A percentile compares a stretch with the other conserved stretches of the same genome.
Evolutionary conservation across 1,140 invertebrate species (phyloP).

Genomic region (Harpegnathos saltator): DNA sequence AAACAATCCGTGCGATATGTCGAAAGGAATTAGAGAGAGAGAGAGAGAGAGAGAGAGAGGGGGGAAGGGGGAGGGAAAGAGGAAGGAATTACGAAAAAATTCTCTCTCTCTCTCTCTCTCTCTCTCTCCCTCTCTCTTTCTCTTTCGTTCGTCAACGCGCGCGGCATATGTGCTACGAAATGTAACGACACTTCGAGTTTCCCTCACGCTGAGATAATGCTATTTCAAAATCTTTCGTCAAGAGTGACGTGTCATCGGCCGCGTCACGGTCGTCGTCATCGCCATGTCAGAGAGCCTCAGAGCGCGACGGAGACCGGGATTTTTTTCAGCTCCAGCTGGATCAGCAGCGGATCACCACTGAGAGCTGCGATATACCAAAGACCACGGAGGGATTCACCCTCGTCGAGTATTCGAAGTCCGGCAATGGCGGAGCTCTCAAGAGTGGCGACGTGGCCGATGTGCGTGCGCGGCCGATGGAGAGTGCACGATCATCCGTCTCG

Average conservation of each 20-base stretch:
- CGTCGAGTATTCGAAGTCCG: conserved; percentile 7
- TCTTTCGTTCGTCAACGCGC: too few relatives aligned
- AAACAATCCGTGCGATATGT: conserved; percentile 1
- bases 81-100: neutral
- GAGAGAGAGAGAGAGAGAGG: too few relatives aligned
- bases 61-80: too few relatives aligned
- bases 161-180: neutral
- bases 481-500: conserved; percentile 19
- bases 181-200: neutral
- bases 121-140: too few relatives aligned
- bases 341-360: neutral
- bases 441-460: neutral
- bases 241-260: too few relatives aligned
- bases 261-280: too few relatives aligned
- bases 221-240: neutral
- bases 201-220: neutral
- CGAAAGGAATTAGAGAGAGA: too few relatives aligned
- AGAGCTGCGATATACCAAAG: conserved; percentile 10
- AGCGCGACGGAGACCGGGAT: too few relatives aligned
- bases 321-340: conserved; percentile 16
- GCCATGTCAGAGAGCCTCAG: neutral
- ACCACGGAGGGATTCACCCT: neutral
- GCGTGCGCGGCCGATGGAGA: neutral
- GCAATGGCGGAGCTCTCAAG: conserved; percentile 12
- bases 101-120: too few relatives aligned